These are phyloP conservation scores for Apamea anceps DNA, from an alignment of 2,888 invertebrate genomes.

Conservation along the genomic window DNA sequence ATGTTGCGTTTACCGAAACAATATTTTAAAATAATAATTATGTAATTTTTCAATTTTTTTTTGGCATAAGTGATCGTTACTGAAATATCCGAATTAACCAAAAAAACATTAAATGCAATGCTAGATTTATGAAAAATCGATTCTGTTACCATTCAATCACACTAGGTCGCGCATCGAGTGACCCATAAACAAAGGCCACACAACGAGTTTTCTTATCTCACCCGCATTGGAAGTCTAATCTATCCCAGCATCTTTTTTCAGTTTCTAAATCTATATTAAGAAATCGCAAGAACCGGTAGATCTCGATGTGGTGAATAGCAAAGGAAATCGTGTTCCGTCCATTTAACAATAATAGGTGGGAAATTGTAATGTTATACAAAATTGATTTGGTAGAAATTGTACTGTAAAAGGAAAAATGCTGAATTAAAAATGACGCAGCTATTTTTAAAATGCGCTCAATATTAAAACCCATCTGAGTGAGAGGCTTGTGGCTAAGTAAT, in stretches of 20 bases:
- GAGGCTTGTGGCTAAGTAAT: too few relatives aligned
- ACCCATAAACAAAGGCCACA: constrained; percentile 43
- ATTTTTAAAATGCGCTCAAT: not conserved
- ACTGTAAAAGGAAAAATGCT: not conserved
- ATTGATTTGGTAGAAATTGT: not conserved
- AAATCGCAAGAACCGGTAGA: constrained; percentile 14
- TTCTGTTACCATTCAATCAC: constrained; percentile 24
- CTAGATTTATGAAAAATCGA: not conserved
- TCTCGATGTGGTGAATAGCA: not conserved
- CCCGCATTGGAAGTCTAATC: constrained; percentile 32
- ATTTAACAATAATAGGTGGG: not conserved
- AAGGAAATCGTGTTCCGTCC: not conserved
- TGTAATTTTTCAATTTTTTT: not conserved
- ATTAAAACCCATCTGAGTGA: too few relatives aligned
- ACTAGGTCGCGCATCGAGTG: constrained; percentile 23
- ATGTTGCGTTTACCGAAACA: not conserved
- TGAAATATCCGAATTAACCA: not conserved
- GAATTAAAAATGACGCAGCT: not conserved
- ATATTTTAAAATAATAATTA: not conserved
- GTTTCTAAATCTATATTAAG: constrained; percentile 37
- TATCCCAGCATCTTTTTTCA: constrained; percentile 39
- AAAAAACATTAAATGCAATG: not conserved
- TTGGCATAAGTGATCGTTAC: not conserved
- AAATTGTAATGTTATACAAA: not conserved
- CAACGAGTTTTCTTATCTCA: constrained; percentile 47